A percentile compares a stretch with the other conserved stretches of the same genome.
These are phyloP conservation scores for Halichondria panicea DNA, from an alignment of 37 sponge, comb jelly and placozoan species.

Conservation along the genomic window DNA sequence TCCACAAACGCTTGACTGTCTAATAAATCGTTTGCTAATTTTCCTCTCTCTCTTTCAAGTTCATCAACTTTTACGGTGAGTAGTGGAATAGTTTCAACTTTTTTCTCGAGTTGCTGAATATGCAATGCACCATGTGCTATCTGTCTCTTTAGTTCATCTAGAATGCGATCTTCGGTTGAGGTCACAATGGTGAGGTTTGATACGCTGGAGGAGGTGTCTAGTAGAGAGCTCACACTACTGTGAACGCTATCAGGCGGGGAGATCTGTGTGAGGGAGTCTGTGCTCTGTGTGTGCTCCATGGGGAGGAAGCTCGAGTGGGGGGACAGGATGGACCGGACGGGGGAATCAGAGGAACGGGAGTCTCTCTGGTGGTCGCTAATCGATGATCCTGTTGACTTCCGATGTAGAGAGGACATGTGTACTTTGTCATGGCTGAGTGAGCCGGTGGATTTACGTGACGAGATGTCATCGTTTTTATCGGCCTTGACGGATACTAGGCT, in stretches of 20 bases:
- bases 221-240: constrained; percentile 32
- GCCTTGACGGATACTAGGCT: too few species aligned
- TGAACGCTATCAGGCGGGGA: constrained; percentile 25
- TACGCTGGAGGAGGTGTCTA: not conserved
- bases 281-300: too few species aligned
- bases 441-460: too few species aligned
- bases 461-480: too few species aligned
- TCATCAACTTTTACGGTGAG: constrained; percentile 9
- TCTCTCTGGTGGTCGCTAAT: too few species aligned
- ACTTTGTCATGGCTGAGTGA: too few species aligned
- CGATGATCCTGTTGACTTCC: too few species aligned
- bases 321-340: too few species aligned
- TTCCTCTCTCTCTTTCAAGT: constrained; percentile 27
- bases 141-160: constrained; percentile 37
- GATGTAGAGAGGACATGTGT: too few species aligned
- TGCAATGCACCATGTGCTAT: constrained; percentile 13
- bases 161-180: constrained; percentile 14
- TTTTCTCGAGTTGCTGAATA: constrained; percentile 20
- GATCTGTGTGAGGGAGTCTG: not conserved
- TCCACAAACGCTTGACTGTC: constrained; percentile 36
- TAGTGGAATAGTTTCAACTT: constrained; percentile 20
- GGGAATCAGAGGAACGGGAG: too few species aligned
- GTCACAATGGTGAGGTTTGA: not conserved
- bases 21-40: constrained; percentile 36
- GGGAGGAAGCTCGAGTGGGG: too few species aligned